Conservation (phyloP, 2,888 invertebrate genomes). For the Cistogaster globosa region DNA sequence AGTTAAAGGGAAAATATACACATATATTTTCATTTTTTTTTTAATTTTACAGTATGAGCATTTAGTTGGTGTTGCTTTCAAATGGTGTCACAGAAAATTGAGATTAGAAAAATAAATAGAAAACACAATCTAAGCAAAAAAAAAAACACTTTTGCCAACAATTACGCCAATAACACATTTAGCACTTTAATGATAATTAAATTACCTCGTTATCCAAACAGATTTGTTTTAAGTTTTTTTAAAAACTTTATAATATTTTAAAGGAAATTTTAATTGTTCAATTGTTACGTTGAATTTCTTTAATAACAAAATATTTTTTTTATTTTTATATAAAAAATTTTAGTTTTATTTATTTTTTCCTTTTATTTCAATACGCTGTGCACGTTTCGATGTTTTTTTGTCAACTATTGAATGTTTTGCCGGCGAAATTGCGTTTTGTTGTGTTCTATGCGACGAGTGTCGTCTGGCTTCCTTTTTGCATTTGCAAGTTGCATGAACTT, state of each 20-base stretch:
- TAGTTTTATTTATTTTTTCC: conserved; percentile 11
- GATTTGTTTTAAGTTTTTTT: neutral
- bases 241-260: neutral
- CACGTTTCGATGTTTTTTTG: conserved; percentile 80
- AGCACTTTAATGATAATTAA: conserved; percentile 56
- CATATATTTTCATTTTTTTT: conserved; percentile 42
- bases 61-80: conserved; percentile 32
- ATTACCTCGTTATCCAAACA: conserved; percentile 29
- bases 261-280: neutral
- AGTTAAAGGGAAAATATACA: conserved; percentile 52
- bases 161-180: conserved; percentile 38
- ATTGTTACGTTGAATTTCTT: neutral
- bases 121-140: conserved; percentile 33
- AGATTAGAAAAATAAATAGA: conserved; percentile 52
- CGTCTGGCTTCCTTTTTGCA: conserved; percentile 69
- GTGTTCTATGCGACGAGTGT: conserved; percentile 61
- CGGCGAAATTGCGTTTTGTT: conserved; percentile 76
- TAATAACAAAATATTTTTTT: neutral
- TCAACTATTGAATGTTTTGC: conserved; percentile 78
- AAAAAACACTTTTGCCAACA: conserved; percentile 42
- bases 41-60: neutral
- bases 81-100: conserved; percentile 64
- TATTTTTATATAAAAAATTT: neutral
- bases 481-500: conserved; percentile 72
- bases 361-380: conserved; percentile 66